Percentiles rank a stretch among this genome's conserved stretches.
These are phyloP conservation scores for Tauraco erythrolophus DNA, from an alignment of 2,113 vertebrate species.

Conservation along the genomic window DNA sequence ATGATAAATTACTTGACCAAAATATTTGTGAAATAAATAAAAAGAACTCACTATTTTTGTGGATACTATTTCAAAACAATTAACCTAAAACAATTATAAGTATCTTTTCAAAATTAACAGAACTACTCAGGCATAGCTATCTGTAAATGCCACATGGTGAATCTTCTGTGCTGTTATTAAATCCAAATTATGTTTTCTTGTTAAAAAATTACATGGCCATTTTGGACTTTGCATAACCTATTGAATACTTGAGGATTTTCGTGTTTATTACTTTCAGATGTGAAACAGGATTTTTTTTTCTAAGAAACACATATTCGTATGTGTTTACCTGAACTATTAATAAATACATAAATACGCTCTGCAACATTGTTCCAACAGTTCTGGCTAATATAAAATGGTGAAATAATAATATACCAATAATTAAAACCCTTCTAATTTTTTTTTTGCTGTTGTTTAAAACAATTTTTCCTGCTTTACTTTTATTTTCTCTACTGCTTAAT, in stretches of 20 bases:
- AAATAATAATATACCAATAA: not conserved
- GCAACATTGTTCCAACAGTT: not conserved
- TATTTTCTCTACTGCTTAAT: not conserved
- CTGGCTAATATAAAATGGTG: not conserved
- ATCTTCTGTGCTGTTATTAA: not conserved
- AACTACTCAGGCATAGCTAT: slow-evolving; percentile 15
- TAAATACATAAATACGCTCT: not conserved
- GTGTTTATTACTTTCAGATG: not conserved
- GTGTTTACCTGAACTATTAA: not conserved
- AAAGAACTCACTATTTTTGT: not conserved
- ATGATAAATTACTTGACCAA: not conserved
- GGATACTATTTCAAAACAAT: slow-evolving; percentile 16
- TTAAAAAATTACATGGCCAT: not conserved
- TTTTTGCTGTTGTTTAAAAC: not conserved
- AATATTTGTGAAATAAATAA: slow-evolving; percentile 1
- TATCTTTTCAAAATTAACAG: slow-evolving; percentile 11
- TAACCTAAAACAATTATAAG: slow-evolving; percentile 29
- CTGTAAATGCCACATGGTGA: not conserved
- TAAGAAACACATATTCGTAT: not conserved
- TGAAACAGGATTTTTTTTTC: not conserved
- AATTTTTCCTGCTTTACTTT: not conserved
- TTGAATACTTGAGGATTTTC: not conserved
- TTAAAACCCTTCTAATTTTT: not conserved
- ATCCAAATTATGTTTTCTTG: not conserved
- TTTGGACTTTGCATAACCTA: not conserved